Evolutionary conservation across 2,113 vertebrate genomes (phyloP).

Genomic region (Epinephelus lanceolatus): DNA sequence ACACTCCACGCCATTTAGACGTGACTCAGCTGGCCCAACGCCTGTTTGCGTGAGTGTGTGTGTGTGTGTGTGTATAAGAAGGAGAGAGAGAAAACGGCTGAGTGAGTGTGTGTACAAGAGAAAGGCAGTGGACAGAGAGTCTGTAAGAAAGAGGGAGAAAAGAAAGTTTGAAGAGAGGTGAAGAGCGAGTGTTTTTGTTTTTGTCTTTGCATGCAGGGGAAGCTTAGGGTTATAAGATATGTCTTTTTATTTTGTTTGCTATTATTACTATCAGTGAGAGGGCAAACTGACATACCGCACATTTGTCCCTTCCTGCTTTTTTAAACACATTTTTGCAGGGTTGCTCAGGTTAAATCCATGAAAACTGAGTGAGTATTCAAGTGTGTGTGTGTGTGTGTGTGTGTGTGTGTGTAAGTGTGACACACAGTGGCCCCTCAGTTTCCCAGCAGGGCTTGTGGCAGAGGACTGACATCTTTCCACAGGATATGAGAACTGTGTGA

Average conservation of each 20-base stretch:
- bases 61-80: conserved; percentile 44
- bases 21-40: conserved; percentile 81
- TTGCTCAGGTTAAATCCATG: conserved; percentile 22
- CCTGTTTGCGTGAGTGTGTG: conserved; percentile 59
- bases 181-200: background rate
- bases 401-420: conserved; percentile 28
- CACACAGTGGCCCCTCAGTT: conserved; percentile 62
- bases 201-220: background rate
- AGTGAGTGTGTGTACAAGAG: conserved; percentile 18
- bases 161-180: background rate
- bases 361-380: conserved; percentile 31
- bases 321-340: conserved; percentile 7
- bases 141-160: background rate
- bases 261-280: background rate
- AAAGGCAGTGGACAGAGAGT: conserved; percentile 4
- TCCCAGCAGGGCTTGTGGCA: conserved; percentile 74
- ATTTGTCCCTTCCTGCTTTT: background rate
- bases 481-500: conserved; percentile 77
- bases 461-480: conserved; percentile 78
- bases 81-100: conserved; percentile 10
- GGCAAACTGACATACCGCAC: conserved; percentile 6
- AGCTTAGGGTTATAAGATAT: background rate
- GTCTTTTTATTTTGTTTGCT: conserved; percentile 7
- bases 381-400: conserved; percentile 5
- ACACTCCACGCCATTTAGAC: conserved; percentile 78